phyloP scores from a whole-genome alignment of 2,888 invertebrate species.

The Tinea trinotella region DNA sequence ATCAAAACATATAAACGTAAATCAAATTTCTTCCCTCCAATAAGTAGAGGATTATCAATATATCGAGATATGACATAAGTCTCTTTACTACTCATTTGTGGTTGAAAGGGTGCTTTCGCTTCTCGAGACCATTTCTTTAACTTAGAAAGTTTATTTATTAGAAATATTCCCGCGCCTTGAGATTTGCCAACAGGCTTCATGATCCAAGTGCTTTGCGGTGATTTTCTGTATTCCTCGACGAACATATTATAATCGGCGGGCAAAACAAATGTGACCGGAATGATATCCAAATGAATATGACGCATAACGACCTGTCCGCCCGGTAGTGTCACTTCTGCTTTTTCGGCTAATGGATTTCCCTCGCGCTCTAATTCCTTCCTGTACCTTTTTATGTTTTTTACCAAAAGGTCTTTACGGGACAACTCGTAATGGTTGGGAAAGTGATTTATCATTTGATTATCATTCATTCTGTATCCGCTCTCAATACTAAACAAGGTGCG shows the following conservation, averaged over 20 bases:
- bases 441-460: conserved; percentile 90
- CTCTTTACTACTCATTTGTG: conserved; percentile 82
- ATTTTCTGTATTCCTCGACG: conserved; percentile 90
- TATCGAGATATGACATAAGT: conserved; percentile 95
- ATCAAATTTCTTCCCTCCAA: conserved; percentile 96
- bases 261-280: conserved; percentile 90
- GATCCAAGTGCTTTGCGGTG: conserved; percentile 91
- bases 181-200: conserved; percentile 94
- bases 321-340: conserved; percentile 42
- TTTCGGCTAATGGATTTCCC: conserved; percentile 83
- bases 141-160: conserved; percentile 88
- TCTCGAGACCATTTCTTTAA: conserved; percentile 85
- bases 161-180: conserved; percentile 87
- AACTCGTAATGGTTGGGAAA: conserved; percentile 93
- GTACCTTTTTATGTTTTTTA: conserved; percentile 91
- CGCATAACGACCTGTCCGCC: conserved; percentile 75
- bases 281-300: conserved; percentile 84
- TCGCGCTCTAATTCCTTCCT: conserved; percentile 89
- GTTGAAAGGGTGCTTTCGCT: conserved; percentile 83
- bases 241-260: conserved; percentile 94
- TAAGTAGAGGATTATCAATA: conserved; percentile 92
- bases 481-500: conserved; percentile 88
- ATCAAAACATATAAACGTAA: conserved; percentile 91
- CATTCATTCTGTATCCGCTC: conserved; percentile 87
- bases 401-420: conserved; percentile 90